Evolutionary conservation across 2,888 invertebrate genomes (phyloP), one percentile per base, ranked within the genome.

Genomic region (Dryococelus australis): DNA sequence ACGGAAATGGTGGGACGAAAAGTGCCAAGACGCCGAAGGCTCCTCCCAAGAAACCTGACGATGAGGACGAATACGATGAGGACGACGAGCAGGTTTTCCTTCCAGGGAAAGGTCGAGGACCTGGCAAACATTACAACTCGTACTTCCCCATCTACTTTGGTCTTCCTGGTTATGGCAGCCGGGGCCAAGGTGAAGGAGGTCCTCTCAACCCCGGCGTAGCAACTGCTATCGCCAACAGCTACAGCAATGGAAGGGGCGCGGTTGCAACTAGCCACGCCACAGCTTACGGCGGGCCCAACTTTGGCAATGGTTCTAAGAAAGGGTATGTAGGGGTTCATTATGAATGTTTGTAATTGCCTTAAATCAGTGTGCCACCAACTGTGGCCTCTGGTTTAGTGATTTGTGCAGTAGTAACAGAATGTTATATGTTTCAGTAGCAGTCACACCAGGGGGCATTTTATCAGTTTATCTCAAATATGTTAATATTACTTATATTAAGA

Each of bases 121-220:
- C 90, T 3, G 93, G 92, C 88, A 92, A 93, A 89, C 93, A 93
- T 2, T 91, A 93, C 89, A 95, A 94, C 88, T 94, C 95, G 0
- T 95, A 94, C 92, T 96, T 96, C 92, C 96, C 96, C 0, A 95
- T 96, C 93, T 94, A 95, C 91, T 95, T 96, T 90, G 92, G 92
- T 84, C 86, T 43, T 65, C 86, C 87, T 28, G 88, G 87, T n/a
- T 27, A 28, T 13, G 88, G 88, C 26, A 81, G 53, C 43, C 43
- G 86, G n/a, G 88, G 87, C 13, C 35, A 81, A 12, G 91, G 92
- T 0, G 91, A 91, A 0, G 92, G 92, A 0, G 92, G 93, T 0
- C 92, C 87, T 20, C 79, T 93, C 28, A 92, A 92, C n/a, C 93
- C 94, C 0, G 94, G 95, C 20, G 86, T 86, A 35, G 89, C 88